These are phyloP conservation scores for Cettia cetti DNA, from an alignment of 2,113 vertebrate genomes.

Conservation along the genomic window DNA sequence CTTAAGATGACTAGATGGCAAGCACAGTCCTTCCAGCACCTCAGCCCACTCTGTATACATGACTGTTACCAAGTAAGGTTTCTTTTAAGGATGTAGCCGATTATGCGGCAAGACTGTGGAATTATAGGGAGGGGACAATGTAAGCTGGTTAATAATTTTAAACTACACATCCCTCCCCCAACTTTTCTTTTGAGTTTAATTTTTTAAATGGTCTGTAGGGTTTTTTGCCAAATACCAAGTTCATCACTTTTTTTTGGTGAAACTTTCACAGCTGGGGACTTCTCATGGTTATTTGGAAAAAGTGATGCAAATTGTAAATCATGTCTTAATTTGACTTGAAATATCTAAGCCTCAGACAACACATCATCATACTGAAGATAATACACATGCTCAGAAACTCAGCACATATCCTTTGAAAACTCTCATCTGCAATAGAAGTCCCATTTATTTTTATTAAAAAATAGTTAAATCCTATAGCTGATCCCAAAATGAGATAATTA, in stretches of 20 bases:
- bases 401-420: neutral
- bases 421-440: neutral
- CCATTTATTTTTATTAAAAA: neutral
- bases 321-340: neutral
- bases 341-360: neutral
- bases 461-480: neutral
- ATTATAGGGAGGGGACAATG: neutral
- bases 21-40: neutral
- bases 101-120: neutral
- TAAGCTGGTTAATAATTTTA: neutral
- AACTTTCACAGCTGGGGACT: slow-evolving; percentile 36
- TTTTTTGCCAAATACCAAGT: neutral
- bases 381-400: neutral
- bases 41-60: neutral
- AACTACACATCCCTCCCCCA: neutral
- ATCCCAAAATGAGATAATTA: neutral
- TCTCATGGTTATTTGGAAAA: slow-evolving; percentile 49
- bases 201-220: neutral
- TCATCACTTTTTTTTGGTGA: slow-evolving; percentile 1
- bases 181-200: neutral
- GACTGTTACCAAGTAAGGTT: neutral
- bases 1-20: neutral
- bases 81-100: neutral
- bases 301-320: slow-evolving; percentile 41
- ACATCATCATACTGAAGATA: neutral